phyloP scores from a whole-genome alignment of 2,797 vertebrate species.

The Hybognathus amarus region DNA sequence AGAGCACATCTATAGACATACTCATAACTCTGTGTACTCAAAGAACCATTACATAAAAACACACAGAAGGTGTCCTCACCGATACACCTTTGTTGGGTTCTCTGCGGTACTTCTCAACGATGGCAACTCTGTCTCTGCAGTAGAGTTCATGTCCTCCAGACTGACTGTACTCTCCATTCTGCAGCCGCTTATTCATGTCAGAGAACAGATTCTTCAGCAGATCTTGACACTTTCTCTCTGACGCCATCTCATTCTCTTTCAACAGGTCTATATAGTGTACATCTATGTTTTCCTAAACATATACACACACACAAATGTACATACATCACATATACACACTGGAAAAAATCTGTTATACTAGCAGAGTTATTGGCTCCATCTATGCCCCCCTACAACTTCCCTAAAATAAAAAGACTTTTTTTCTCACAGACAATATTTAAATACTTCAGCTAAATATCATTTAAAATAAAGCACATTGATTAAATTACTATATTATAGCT shows the following conservation, averaged over 20 bases:
- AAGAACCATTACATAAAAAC: not conserved
- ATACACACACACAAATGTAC: not conserved
- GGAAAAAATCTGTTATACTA: not conserved
- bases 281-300: slow-evolving; percentile 54
- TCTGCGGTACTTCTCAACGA: slow-evolving; percentile 53
- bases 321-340: not conserved
- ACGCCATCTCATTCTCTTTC: slow-evolving; percentile 50
- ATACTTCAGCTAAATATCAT: not conserved
- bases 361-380: not conserved
- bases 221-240: slow-evolving; percentile 51
- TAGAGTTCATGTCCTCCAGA: slow-evolving; percentile 65
- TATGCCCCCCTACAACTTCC: not conserved
- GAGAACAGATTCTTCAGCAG: slow-evolving; percentile 56
- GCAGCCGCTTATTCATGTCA: slow-evolving; percentile 41
- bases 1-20: not conserved
- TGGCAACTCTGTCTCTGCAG: slow-evolving; percentile 39
- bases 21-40: not conserved
- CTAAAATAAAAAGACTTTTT: not conserved
- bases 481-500: no score
- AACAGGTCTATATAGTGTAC: slow-evolving; percentile 39
- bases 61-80: slow-evolving; percentile 36
- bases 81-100: slow-evolving; percentile 58
- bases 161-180: slow-evolving; percentile 53
- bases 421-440: not conserved
- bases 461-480: not conserved